Evolutionary conservation across 2,888 invertebrate species (phyloP).

Genomic region (Quadriops clusia): DNA sequence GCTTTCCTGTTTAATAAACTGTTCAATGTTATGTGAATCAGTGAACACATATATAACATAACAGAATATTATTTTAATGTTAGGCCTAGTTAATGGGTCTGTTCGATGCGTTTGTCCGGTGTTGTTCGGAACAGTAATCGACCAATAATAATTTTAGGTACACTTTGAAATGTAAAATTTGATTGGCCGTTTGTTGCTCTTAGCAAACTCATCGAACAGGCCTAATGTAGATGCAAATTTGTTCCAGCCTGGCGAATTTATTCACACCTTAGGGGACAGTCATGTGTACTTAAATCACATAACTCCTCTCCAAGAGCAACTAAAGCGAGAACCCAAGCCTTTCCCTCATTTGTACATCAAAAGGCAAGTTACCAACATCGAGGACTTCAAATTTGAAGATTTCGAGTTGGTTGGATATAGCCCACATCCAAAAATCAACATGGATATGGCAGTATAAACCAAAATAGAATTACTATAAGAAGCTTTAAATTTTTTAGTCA

Average conservation of each 20-base stretch:
- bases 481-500: too few relatives aligned
- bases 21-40: too few relatives aligned
- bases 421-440: conserved; percentile 78
- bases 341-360: conserved; percentile 74
- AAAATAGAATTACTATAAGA: too few relatives aligned
- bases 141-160: neutral
- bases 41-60: too few relatives aligned
- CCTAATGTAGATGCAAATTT: too few relatives aligned
- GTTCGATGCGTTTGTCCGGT: too few relatives aligned
- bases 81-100: too few relatives aligned
- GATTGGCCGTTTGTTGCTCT: neutral
- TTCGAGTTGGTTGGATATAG: conserved; percentile 77
- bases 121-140: too few relatives aligned
- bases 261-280: conserved; percentile 89
- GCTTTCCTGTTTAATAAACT: too few relatives aligned
- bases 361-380: conserved; percentile 59
- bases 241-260: conserved; percentile 75
- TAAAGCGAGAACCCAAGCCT: conserved; percentile 60
- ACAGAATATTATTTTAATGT: too few relatives aligned
- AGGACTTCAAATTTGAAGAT: conserved; percentile 78
- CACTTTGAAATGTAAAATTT: too few relatives aligned
- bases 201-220: too few relatives aligned
- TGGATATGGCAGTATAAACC: conserved; percentile 86
- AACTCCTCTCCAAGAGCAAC: conserved; percentile 67
- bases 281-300: conserved; percentile 89